Conservation (phyloP, 2,888 invertebrate genomes). For the Camptogramma bilineatum region DNA sequence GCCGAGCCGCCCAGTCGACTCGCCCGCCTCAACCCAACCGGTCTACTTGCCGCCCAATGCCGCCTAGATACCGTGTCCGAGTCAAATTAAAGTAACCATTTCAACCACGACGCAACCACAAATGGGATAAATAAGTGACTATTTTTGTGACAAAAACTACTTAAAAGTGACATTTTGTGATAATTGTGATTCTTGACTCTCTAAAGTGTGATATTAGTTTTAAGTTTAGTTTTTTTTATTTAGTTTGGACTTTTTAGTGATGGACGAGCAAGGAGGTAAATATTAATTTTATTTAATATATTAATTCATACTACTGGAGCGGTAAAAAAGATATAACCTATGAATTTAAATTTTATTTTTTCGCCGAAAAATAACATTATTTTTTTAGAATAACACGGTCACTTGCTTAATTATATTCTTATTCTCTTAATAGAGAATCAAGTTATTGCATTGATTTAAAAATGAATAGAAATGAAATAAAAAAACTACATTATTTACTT, state of each 20-base stretch:
- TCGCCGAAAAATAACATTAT: no score
- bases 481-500: no score
- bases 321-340: no score
- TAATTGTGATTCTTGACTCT: slow-evolving; percentile 38
- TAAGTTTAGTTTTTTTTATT: slow-evolving; percentile 60
- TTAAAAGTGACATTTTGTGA: slow-evolving; percentile 35
- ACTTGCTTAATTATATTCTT: no score
- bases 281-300: slow-evolving; percentile 24
- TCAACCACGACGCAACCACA: slow-evolving; percentile 47
- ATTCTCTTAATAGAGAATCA: no score
- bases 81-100: slow-evolving; percentile 72
- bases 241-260: slow-evolving; percentile 52
- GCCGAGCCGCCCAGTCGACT: slow-evolving; percentile 29
- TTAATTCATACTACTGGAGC: slow-evolving; percentile 1
- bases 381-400: no score
- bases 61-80: slow-evolving; percentile 68
- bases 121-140: slow-evolving; percentile 68
- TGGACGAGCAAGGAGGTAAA: slow-evolving; percentile 79
- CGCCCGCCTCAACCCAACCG: slow-evolving; percentile 33
- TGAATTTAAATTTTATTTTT: no score
- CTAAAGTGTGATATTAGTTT: slow-evolving; percentile 76
- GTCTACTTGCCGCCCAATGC: slow-evolving; percentile 56
- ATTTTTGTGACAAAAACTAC: slow-evolving; percentile 7
- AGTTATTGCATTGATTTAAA: no score
- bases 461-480: no score